A percentile compares a stretch with the other conserved stretches of the same genome.
phyloP scores from a whole-genome alignment of 2,113 vertebrate genomes.

The Stercorarius parasiticus region DNA sequence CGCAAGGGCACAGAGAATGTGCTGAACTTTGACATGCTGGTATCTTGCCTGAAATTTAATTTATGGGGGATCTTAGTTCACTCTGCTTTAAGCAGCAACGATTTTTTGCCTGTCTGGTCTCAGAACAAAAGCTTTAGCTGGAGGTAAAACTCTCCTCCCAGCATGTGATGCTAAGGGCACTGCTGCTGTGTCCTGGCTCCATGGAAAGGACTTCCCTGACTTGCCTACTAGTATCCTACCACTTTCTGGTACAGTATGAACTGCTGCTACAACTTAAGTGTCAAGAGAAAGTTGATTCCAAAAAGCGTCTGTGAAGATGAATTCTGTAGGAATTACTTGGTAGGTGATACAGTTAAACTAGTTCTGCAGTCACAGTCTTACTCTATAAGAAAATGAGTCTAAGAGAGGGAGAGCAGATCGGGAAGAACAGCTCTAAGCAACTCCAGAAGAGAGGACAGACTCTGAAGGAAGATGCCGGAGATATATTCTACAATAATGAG shows the following conservation, averaged over 20 bases:
- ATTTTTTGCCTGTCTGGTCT: not conserved
- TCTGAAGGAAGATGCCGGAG: not conserved
- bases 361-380: not conserved
- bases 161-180: not conserved
- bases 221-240: rapidly evolving
- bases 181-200: not conserved
- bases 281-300: not conserved
- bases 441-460: not conserved
- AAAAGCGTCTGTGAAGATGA: not conserved
- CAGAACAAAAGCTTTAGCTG: not conserved
- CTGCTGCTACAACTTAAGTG: not conserved
- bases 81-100: not conserved
- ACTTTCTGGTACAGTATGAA: not conserved
- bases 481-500: not conserved
- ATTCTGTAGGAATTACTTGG: not conserved
- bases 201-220: not conserved
- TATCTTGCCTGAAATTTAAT: not conserved
- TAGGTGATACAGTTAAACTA: not conserved
- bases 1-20: not conserved
- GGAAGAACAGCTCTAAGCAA: not conserved
- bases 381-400: not conserved
- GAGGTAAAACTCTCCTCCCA: not conserved
- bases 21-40: not conserved
- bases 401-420: not conserved
- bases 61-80: not conserved